phyloP scores from a whole-genome alignment of 2,888 invertebrate species.

The Schrankia costaestrigalis region DNA sequence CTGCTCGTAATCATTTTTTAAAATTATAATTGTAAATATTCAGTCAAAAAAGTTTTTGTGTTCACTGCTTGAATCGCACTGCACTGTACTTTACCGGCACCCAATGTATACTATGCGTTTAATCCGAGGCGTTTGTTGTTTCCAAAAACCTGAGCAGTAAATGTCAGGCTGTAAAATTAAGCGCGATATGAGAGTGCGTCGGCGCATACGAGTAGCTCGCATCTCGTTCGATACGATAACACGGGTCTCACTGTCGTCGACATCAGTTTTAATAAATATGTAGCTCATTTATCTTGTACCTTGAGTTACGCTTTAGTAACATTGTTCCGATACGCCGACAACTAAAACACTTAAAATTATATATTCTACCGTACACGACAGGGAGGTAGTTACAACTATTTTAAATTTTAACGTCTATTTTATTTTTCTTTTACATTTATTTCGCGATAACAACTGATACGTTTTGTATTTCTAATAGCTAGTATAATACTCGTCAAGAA shows the following conservation, averaged over 20 bases:
- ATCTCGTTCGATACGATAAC: slow-evolving; percentile 71
- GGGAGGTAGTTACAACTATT: too few species aligned
- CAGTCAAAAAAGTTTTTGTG: slow-evolving; percentile 54
- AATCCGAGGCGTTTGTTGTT: slow-evolving; percentile 61
- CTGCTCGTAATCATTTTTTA: slow-evolving; percentile 56
- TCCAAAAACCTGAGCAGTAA: slow-evolving; percentile 72
- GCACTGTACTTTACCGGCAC: slow-evolving; percentile 48
- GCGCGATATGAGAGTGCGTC: slow-evolving; percentile 62
- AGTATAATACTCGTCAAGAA: slow-evolving; percentile 12
- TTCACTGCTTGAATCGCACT: slow-evolving; percentile 44
- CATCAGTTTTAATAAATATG: slow-evolving; percentile 69
- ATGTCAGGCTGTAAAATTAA: slow-evolving; percentile 65
- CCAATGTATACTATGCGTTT: slow-evolving; percentile 54
- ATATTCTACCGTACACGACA: too few species aligned
- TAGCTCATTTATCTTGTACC: slow-evolving; percentile 68
- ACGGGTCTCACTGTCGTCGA: slow-evolving; percentile 62
- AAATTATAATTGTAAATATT: slow-evolving; percentile 6
- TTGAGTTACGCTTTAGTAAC: slow-evolving; percentile 55
- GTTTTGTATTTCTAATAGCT: slow-evolving; percentile 3
- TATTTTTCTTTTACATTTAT: slow-evolving; percentile 2
- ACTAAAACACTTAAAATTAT: too few species aligned
- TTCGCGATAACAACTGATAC: slow-evolving; percentile 3
- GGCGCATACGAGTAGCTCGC: slow-evolving; percentile 59
- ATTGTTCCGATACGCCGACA: slow-evolving; percentile 29
- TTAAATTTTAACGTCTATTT: slow-evolving; percentile 5